A percentile compares a stretch with the other conserved stretches of the same genome.
Evolutionary conservation across 2,113 vertebrate species (phyloP).

Genomic region (Gambusia affinis): DNA sequence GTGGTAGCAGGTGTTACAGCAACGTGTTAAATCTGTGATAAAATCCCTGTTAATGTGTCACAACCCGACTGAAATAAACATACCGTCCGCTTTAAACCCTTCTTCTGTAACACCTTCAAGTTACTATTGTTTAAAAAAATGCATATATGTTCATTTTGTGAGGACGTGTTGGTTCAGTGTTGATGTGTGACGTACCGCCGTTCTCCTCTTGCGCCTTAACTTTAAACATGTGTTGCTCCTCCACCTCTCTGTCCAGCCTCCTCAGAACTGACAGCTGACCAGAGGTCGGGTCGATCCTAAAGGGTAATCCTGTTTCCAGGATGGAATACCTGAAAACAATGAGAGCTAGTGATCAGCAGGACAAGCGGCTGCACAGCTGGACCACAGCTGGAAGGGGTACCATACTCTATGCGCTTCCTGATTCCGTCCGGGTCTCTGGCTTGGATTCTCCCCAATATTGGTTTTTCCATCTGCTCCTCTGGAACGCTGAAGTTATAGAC

Average conservation of each 20-base stretch:
- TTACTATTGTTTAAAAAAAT: slow-evolving; percentile 17
- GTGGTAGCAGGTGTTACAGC: slow-evolving; percentile 55
- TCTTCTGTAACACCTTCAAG: background rate
- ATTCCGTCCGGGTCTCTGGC: slow-evolving; percentile 86
- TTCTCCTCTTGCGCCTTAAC: slow-evolving; percentile 87
- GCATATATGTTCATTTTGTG: slow-evolving; percentile 41
- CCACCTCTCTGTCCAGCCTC: slow-evolving; percentile 87
- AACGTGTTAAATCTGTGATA: slow-evolving; percentile 34
- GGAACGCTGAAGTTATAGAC: slow-evolving; percentile 83
- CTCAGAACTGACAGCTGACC: slow-evolving; percentile 83
- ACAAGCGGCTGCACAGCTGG: background rate
- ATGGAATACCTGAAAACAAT: slow-evolving; percentile 83
- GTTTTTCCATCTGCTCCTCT: slow-evolving; percentile 77
- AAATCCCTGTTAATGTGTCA: slow-evolving; percentile 42
- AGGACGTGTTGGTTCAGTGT: slow-evolving; percentile 55
- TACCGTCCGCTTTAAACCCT: slow-evolving; percentile 12
- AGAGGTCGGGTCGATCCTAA: slow-evolving; percentile 71
- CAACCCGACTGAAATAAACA: slow-evolving; percentile 24
- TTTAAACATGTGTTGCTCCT: slow-evolving; percentile 83
- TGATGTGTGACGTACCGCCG: slow-evolving; percentile 67
- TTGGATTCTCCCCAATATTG: slow-evolving; percentile 79
- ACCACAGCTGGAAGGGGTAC: accelerated
- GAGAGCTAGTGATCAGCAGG: background rate
- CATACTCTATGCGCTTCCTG: slow-evolving; percentile 82
- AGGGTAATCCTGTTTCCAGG: slow-evolving; percentile 76